Percentiles rank a stretch among this genome's conserved stretches.
Conservation (phyloP, 2,888 invertebrate genomes). For the Caenorhabditis virilis region DNA sequence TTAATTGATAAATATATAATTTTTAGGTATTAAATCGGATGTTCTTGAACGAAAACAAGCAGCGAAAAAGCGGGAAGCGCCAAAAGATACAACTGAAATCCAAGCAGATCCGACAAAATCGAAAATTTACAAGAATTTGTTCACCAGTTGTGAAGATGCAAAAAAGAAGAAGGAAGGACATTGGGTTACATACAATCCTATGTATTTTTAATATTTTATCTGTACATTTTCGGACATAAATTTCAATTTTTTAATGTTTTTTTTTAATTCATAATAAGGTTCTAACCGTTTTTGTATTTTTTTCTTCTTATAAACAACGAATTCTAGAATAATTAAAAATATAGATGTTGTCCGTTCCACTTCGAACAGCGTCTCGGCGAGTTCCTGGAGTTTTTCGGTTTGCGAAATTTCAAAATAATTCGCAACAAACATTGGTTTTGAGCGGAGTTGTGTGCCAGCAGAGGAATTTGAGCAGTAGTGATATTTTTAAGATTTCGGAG, state of each 20-base stretch:
- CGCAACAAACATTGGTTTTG: not conserved
- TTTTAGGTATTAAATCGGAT: not conserved
- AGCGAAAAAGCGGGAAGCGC: constrained; percentile 53
- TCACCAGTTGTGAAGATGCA: constrained; percentile 87
- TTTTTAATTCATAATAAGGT: not conserved
- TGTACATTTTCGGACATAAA: constrained; percentile 1
- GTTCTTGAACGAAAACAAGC: constrained; percentile 19
- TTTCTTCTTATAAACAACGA: not conserved
- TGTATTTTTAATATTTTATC: constrained; percentile 68
- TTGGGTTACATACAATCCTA: constrained; percentile 96
- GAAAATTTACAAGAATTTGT: constrained; percentile 90
- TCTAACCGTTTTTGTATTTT: constrained; percentile 2
- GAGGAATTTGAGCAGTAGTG: constrained; percentile 36
- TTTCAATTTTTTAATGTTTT: not conserved
- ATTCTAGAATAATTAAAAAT: not conserved
- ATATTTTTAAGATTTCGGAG: constrained; percentile 42
- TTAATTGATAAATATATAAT: not conserved
- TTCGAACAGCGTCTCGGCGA: constrained; percentile 24
- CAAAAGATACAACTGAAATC: constrained; percentile 50
- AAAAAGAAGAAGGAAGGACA: constrained; percentile 86
- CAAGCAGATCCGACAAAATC: constrained; percentile 83
- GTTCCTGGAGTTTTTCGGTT: constrained; percentile 7
- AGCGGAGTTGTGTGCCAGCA: constrained; percentile 7
- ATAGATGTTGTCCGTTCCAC: constrained; percentile 42
- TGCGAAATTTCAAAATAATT: not conserved